Conservation (phyloP, 2,797 vertebrate species). For the Tenualosa thibaudeaui region DNA sequence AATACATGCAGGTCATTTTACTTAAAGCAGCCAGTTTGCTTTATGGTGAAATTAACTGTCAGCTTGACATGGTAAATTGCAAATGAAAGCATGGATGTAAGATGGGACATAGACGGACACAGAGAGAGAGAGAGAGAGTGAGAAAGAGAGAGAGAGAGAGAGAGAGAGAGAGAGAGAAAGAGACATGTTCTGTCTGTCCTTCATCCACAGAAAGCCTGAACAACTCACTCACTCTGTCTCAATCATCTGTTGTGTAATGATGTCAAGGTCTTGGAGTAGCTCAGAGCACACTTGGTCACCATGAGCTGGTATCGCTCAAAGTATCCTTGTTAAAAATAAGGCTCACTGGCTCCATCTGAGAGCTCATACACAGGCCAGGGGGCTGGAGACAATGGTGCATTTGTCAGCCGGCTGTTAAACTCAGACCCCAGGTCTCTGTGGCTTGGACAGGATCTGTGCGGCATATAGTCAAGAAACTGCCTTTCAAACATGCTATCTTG, state of each 20-base stretch:
- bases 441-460: neutral
- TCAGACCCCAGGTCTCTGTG: constrained; percentile 1
- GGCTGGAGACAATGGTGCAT: neutral
- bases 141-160: no score
- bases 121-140: no score
- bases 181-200: neutral
- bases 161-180: no score
- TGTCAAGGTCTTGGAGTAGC: neutral
- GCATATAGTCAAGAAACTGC: neutral
- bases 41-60: neutral
- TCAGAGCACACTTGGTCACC: neutral
- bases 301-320: neutral
- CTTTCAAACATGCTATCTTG: neutral
- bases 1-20: neutral
- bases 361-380: neutral
- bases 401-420: neutral
- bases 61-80: neutral
- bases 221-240: neutral
- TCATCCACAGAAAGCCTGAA: neutral
- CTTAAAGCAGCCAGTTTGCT: neutral
- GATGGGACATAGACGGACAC: neutral
- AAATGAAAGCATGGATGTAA: neutral
- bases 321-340: neutral
- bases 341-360: neutral
- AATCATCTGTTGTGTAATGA: neutral